phyloP scores from a whole-genome alignment of 2,888 invertebrate genomes.

The Cremastinae sp. region DNA sequence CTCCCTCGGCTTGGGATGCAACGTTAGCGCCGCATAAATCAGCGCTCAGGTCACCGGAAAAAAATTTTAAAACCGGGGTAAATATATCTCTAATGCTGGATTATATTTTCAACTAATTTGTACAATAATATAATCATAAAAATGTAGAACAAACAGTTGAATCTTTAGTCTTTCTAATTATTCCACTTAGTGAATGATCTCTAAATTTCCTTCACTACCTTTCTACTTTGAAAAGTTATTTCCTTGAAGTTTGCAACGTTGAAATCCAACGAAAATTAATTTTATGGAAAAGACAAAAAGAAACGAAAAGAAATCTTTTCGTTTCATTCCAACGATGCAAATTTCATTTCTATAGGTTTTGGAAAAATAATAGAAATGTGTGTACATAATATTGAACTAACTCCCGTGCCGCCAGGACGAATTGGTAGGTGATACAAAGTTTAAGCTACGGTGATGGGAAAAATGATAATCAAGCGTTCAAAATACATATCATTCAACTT shows the following conservation, averaged over 20 bases:
- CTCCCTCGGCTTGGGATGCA: constrained; percentile 91
- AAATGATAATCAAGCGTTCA: background rate
- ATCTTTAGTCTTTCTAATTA: too few relatives aligned
- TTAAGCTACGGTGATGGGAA: constrained; percentile 50
- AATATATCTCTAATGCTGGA: constrained; percentile 29
- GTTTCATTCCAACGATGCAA: background rate
- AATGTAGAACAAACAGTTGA: too few relatives aligned
- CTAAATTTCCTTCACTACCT: background rate
- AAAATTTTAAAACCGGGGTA: constrained; percentile 79
- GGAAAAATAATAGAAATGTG: constrained; percentile 28
- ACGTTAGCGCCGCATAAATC: constrained; percentile 89
- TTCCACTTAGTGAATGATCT: background rate
- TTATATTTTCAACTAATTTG: background rate
- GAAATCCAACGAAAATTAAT: too few relatives aligned
- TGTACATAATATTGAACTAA: constrained; percentile 43
- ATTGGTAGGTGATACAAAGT: constrained; percentile 75
- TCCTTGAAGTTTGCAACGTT: too few relatives aligned
- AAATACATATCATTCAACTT: constrained; percentile 7
- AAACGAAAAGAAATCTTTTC: background rate
- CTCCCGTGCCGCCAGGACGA: constrained; percentile 77
- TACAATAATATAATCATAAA: background rate
- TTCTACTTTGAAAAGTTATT: background rate
- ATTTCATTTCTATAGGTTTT: constrained; percentile 12
- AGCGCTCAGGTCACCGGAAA: constrained; percentile 85
- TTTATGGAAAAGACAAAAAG: background rate